Conservation (phyloP, 1,140 invertebrate species). For the Daktulosphaira vitifoliae region DNA sequence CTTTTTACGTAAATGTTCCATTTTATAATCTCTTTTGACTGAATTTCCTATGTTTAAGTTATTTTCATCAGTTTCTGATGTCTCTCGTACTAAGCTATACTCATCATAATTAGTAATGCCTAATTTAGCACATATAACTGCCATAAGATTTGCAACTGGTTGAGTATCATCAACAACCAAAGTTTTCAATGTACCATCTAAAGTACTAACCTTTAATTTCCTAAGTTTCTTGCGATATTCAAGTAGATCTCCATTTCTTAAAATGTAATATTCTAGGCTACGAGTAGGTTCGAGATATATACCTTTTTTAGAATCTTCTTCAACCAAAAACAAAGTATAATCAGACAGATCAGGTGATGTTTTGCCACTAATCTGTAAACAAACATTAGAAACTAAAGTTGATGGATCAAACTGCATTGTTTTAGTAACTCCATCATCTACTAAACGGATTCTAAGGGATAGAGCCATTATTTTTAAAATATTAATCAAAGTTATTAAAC, state of each 20-base stretch:
- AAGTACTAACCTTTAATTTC: conserved; percentile 83
- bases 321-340: conserved; percentile 96
- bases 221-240: conserved; percentile 92
- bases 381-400: conserved; percentile 89
- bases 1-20: conserved; percentile 96
- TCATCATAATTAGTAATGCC: conserved; percentile 99
- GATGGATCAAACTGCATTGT: conserved; percentile 96
- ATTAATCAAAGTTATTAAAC: no score
- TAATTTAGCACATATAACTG: conserved; percentile 97
- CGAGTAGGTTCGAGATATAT: conserved; percentile 92
- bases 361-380: conserved; percentile 88
- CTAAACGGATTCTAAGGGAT: conserved; percentile 87
- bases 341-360: conserved; percentile 75
- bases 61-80: conserved; percentile 63
- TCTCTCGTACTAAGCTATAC: conserved; percentile 91
- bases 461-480: conserved; percentile 54
- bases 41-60: conserved; percentile 63
- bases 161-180: conserved; percentile 95
- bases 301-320: conserved; percentile 93
- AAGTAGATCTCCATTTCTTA: conserved; percentile 85
- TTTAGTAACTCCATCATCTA: conserved; percentile 88
- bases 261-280: conserved; percentile 91
- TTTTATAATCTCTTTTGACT: conserved; percentile 86
- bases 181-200: conserved; percentile 90
- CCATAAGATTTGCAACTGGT: conserved; percentile 93